Evolutionary conservation across 2,797 vertebrate species (phyloP), one percentile per base, ranked within the genome.

Genomic region (Gymnocypris eckloni): DNA sequence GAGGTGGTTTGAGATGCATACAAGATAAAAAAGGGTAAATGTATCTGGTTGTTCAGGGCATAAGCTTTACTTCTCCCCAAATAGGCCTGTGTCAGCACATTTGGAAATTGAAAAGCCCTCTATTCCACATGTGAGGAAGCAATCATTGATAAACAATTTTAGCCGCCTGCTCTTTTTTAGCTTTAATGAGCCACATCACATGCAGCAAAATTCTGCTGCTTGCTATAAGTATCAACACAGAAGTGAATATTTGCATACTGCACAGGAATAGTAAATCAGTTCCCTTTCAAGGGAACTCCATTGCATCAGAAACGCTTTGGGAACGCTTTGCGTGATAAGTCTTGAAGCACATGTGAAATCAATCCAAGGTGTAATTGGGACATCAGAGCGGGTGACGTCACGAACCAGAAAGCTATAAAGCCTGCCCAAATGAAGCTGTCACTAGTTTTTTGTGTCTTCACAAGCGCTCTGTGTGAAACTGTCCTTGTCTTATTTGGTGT

Each of bases 161-260:
- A 64, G 56, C 77, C 39, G 7, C 77, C n/a, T 64, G 56, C 77
- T 79, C 39, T 64, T 79, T 64, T 64, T 79, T 45, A 18, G 77
- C 45, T 79, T 64, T 79, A 64, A 79, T 79, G 77, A 79, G 77
- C 77, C 77, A 64, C 56, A 64, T 64, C 8, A 64, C 64, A 41
- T 18, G 77, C 56, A 79, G 41, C n/a, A 64, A 79, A 79, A 79
- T 79, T 79, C 39, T 45, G 25, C 56, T 64, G 56, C n/a, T 25
- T 18, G n/a, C 39, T 43, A 45, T 79, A 64, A 79, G 56, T 41
- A 79, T 45, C 39, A 79, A 20, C 39, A 28, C 5, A 2, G 77
- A 45, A 39, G 66, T 45, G 39, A 45, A 79, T 45, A 79, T 79
- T 64, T 79, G 56, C 41, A 64, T 64, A 64, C 41, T 64, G 15